Evolutionary conservation across 2,113 vertebrate genomes (phyloP).

Genomic region (Cyprinodon tularosa): DNA sequence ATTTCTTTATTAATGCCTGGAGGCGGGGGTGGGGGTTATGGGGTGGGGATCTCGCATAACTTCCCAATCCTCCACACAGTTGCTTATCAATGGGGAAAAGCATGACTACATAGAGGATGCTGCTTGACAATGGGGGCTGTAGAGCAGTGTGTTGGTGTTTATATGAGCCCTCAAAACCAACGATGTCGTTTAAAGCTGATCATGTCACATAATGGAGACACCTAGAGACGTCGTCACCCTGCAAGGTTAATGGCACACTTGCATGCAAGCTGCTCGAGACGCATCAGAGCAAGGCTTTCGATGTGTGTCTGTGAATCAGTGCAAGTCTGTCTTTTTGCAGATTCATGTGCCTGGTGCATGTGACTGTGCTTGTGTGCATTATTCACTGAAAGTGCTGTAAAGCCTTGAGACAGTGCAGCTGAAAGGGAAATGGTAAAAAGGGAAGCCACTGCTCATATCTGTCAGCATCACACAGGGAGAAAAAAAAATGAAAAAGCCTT

Average conservation of each 20-base stretch:
- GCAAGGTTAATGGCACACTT: conserved; percentile 70
- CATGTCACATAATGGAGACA: conserved; percentile 63
- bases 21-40: conserved; percentile 7
- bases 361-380: conserved; percentile 36
- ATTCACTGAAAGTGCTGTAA: conserved; percentile 26
- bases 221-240: conserved; percentile 45
- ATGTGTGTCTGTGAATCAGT: neutral
- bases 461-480: conserved; percentile 39
- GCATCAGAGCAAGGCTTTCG: neutral
- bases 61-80: conserved; percentile 41
- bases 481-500: neutral
- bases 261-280: conserved; percentile 17
- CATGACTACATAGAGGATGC: conserved; percentile 51
- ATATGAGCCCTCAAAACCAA: conserved; percentile 28
- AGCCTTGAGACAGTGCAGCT: conserved; percentile 37
- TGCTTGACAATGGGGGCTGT: conserved; percentile 48
- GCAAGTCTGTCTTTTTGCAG: conserved; percentile 5
- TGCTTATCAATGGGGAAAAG: conserved; percentile 69
- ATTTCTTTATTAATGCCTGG: conserved; percentile 70
- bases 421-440: conserved; percentile 42
- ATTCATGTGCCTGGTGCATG: conserved; percentile 22
- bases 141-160: neutral
- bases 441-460: conserved; percentile 49
- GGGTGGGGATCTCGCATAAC: conserved; percentile 9
- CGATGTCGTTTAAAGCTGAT: conserved; percentile 57